These are phyloP conservation scores for Xestia xanthographa DNA, from an alignment of 2,888 invertebrate species.

Conservation along the genomic window DNA sequence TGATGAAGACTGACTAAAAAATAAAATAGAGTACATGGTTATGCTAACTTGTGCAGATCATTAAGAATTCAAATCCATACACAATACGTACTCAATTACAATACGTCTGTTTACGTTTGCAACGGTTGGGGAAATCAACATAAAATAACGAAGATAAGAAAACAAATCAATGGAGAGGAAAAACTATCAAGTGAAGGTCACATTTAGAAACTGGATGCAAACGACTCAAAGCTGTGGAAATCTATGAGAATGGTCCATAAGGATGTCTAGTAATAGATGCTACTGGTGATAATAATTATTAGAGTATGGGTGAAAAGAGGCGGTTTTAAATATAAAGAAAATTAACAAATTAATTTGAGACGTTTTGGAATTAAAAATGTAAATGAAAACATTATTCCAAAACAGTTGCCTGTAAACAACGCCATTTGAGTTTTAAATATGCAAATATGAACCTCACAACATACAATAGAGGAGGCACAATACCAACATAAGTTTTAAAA, in stretches of 20 bases:
- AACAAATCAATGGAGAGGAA: slow-evolving; percentile 9
- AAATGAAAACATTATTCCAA: background rate
- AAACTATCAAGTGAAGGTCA: slow-evolving; percentile 20
- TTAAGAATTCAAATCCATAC: slow-evolving; percentile 3
- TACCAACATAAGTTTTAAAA: slow-evolving; percentile 9
- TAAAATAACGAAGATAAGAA: background rate
- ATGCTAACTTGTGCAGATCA: background rate
- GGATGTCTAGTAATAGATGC: background rate
- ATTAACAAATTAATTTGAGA: background rate
- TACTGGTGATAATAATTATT: background rate
- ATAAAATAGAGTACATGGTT: background rate
- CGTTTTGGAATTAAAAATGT: background rate
- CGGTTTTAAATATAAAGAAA: background rate
- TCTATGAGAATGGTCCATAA: background rate
- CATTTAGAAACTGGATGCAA: slow-evolving; percentile 9
- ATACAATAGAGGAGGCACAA: slow-evolving; percentile 6
- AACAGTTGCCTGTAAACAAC: slow-evolving; percentile 1
- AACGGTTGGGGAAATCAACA: background rate
- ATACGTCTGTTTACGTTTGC: background rate
- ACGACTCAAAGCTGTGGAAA: background rate
- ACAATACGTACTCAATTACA: background rate
- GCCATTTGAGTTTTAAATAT: slow-evolving; percentile 4
- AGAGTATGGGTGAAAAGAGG: background rate
- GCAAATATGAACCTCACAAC: background rate
- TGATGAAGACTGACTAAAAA: slow-evolving; percentile 15